Evolutionary conservation across 2,888 invertebrate species (phyloP).

Genomic region (Dascillus cervinus): DNA sequence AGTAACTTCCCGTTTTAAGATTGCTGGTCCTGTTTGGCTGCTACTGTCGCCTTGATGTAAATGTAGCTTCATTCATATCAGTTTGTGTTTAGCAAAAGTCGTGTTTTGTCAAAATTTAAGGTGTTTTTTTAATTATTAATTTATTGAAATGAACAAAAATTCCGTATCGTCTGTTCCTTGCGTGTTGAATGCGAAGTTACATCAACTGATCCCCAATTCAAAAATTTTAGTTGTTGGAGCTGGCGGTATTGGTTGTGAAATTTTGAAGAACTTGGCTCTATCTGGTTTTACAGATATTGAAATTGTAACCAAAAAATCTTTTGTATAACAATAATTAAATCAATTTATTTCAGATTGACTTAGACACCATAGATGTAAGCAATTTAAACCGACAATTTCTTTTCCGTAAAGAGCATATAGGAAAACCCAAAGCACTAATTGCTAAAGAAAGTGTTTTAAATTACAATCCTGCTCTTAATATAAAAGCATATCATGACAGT

Average conservation of each 20-base stretch:
- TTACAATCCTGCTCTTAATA: constrained; percentile 83
- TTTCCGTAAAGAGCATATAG: constrained; percentile 98
- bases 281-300: constrained; percentile 90
- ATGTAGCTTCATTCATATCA: too few relatives aligned
- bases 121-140: too few relatives aligned
- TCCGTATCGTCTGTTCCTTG: constrained; percentile 47
- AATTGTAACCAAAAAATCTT: constrained; percentile 57
- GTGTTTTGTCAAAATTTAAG: too few relatives aligned
- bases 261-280: constrained; percentile 92
- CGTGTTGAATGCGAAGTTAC: constrained; percentile 57
- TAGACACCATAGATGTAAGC: constrained; percentile 99
- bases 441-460: constrained; percentile 82
- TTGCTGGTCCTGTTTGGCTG: too few relatives aligned
- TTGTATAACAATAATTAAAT: background rate
- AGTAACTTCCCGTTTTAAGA: too few relatives aligned
- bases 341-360: constrained; percentile 76
- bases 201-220: constrained; percentile 57
- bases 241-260: constrained; percentile 98
- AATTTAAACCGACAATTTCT: constrained; percentile 98
- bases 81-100: too few relatives aligned
- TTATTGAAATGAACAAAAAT: constrained; percentile 12
- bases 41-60: too few relatives aligned
- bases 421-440: constrained; percentile 90
- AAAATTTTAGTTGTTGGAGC: constrained; percentile 89
- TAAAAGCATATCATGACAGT: constrained; percentile 87